phyloP scores from a whole-genome alignment of 1,140 invertebrate species.

The Rhopalosiphum maidis region DNA sequence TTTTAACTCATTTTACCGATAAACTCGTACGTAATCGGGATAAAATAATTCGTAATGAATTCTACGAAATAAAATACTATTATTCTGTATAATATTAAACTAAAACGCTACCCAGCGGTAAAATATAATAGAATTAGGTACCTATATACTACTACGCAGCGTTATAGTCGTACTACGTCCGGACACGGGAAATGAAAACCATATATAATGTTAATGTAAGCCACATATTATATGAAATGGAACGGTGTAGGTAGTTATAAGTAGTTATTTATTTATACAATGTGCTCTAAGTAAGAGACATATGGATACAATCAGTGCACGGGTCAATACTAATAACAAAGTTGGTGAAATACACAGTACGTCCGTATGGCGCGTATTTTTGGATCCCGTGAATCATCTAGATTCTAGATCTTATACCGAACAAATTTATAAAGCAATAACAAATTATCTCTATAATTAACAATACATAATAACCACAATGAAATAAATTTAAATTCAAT shows the following conservation, averaged over 20 bases:
- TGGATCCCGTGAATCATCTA: not conserved
- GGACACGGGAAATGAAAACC: not conserved
- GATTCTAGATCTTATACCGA: not conserved
- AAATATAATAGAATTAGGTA: not conserved
- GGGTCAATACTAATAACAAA: conserved; percentile 13
- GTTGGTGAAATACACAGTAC: not conserved
- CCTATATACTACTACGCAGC: not conserved
- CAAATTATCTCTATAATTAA: not conserved
- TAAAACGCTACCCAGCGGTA: not conserved
- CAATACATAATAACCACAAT: not conserved
- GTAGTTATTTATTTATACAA: conserved; percentile 11
- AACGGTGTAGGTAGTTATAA: not conserved
- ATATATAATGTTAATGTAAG: not conserved
- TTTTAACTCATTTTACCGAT: conserved; percentile 1
- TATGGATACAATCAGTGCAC: not conserved
- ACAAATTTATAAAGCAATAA: not conserved
- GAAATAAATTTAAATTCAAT: not conserved
- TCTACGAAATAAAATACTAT: not conserved
- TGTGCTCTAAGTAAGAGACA: not conserved
- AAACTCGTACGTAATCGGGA: not conserved
- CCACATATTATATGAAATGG: not conserved
- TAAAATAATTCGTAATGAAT: not conserved
- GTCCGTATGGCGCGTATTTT: not conserved
- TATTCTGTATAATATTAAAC: not conserved
- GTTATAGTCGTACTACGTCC: not conserved